phyloP scores from a whole-genome alignment of 1,140 invertebrate species.

The Lepidurus arcticus region DNA sequence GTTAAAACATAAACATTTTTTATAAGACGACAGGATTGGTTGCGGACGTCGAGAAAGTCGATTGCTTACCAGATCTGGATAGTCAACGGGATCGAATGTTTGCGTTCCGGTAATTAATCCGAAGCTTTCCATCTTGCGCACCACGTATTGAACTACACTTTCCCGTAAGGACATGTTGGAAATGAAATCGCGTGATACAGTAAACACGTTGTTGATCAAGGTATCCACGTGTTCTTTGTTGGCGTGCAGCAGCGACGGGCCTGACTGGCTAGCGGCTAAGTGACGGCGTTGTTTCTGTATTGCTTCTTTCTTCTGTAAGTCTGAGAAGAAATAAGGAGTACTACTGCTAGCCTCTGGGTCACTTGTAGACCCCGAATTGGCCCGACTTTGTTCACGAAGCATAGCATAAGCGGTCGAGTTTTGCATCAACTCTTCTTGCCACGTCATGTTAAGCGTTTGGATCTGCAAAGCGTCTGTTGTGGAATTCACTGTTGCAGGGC shows the following conservation, averaged over 20 bases:
- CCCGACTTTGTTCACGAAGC: not conserved
- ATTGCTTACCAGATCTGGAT: slow-evolving; percentile 31
- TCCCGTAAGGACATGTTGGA: slow-evolving; percentile 28
- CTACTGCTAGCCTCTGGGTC: not conserved
- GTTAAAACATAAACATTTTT: not conserved
- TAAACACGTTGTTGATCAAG: slow-evolving; percentile 30
- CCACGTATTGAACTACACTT: slow-evolving; percentile 32
- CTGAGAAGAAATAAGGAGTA: not conserved
- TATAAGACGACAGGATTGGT: not conserved
- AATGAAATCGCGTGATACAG: slow-evolving; percentile 29
- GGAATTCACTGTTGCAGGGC: not conserved
- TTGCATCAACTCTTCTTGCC: slow-evolving; percentile 1
- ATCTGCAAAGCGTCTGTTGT: not conserved
- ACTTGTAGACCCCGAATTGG: not conserved
- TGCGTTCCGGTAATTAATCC: slow-evolving; percentile 35
- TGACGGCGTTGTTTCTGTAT: slow-evolving; percentile 12
- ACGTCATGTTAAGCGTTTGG: not conserved
- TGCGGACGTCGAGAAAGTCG: not conserved
- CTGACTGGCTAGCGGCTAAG: not conserved
- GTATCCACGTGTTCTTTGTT: slow-evolving; percentile 28
- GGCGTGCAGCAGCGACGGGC: slow-evolving; percentile 25
- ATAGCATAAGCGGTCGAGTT: not conserved
- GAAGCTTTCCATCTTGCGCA: slow-evolving; percentile 28
- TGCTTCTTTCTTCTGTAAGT: slow-evolving; percentile 13
- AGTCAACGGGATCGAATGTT: slow-evolving; percentile 33